phyloP scores from a whole-genome alignment of 2,888 invertebrate genomes.

The Ophion slaviceki region DNA sequence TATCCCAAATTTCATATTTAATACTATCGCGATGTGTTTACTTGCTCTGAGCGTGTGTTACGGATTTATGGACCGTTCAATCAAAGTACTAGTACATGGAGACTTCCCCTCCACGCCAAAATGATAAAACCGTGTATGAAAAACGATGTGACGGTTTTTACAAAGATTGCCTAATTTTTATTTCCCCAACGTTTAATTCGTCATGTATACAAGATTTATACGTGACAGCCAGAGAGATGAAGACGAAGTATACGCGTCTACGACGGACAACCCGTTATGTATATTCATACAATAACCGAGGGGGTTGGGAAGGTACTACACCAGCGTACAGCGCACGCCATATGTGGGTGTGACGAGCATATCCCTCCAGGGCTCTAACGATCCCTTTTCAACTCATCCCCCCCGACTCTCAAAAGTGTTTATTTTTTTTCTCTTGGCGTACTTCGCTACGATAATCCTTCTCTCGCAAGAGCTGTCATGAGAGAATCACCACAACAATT shows the following conservation, averaged over 20 bases:
- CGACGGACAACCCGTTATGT: conserved; percentile 43
- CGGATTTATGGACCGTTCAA: not conserved
- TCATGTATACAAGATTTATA: conserved; percentile 25
- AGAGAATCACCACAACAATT: conserved; percentile 55
- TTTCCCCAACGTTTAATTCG: conserved; percentile 42
- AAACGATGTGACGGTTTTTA: conserved; percentile 1
- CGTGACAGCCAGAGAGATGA: conserved; percentile 26
- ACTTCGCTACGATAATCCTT: conserved; percentile 47
- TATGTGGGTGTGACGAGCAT: conserved; percentile 78
- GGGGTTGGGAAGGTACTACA: conserved; percentile 39
- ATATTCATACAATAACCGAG: conserved; percentile 51
- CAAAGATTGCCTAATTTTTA: conserved; percentile 7
- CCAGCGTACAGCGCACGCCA: conserved; percentile 76
- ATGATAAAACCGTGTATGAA: not conserved
- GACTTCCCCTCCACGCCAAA: not conserved
- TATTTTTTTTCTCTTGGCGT: conserved; percentile 43
- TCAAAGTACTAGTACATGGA: not conserved
- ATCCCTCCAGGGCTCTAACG: conserved; percentile 61
- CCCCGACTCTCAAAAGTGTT: conserved; percentile 50
- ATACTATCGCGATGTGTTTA: not conserved
- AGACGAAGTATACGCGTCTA: conserved; percentile 19
- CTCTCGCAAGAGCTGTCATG: conserved; percentile 52
- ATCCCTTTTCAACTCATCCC: conserved; percentile 50
- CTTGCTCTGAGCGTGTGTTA: not conserved
- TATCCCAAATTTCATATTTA: conserved; percentile 1